These are phyloP conservation scores for Heterochromis multidens DNA, from an alignment of 2,113 vertebrate genomes.

Conservation along the genomic window DNA sequence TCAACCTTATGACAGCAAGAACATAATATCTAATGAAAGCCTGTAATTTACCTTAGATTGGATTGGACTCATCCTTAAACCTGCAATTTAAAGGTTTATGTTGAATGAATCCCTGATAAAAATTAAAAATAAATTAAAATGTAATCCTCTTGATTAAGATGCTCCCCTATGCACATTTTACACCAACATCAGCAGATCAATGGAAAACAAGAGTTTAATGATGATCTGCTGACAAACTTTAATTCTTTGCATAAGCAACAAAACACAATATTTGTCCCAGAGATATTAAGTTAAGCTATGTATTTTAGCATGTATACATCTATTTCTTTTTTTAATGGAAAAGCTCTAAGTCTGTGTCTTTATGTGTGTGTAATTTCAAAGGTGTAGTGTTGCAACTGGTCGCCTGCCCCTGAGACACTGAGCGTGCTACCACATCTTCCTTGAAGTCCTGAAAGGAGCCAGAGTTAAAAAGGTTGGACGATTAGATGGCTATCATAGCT, in stretches of 20 bases:
- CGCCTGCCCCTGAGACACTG: constrained; percentile 38
- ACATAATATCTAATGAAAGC: background rate
- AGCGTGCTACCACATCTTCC: constrained; percentile 11
- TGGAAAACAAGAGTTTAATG: background rate
- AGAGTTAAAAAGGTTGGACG: constrained; percentile 44
- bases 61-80: background rate
- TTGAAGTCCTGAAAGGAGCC: constrained; percentile 4
- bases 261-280: background rate
- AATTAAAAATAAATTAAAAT: background rate
- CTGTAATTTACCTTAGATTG: background rate
- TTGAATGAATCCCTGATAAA: background rate
- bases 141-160: background rate
- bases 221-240: background rate
- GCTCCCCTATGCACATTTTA: background rate
- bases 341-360: background rate
- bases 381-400: constrained; percentile 53
- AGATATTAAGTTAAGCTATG: background rate
- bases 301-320: background rate
- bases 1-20: background rate
- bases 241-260: background rate
- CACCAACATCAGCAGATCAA: background rate
- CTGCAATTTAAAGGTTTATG: background rate
- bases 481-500: constrained; percentile 57
- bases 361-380: constrained; percentile 2
- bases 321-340: background rate